phyloP scores from a whole-genome alignment of 92 coral and sea anemone species.

The Epizoanthus fatuus region DNA sequence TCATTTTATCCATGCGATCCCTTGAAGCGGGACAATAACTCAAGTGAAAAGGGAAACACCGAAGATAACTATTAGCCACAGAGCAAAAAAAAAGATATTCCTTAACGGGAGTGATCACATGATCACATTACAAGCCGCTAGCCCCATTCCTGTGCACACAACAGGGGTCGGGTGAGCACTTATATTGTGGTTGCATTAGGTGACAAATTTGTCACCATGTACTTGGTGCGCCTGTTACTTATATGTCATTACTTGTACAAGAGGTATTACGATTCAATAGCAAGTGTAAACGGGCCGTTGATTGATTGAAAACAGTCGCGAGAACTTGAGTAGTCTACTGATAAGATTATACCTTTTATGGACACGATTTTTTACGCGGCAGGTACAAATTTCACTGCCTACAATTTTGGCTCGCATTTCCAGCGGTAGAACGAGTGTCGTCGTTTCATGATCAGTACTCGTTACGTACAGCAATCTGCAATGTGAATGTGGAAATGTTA shows the following conservation, averaged over 20 bases:
- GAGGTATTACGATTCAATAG: not conserved
- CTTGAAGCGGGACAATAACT: too few relatives aligned
- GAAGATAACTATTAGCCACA: too few relatives aligned
- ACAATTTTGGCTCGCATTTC: not conserved
- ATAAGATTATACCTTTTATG: not conserved
- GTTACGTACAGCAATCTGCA: too few relatives aligned
- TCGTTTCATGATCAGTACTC: not conserved
- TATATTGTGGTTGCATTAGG: not conserved
- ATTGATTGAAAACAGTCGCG: too few relatives aligned
- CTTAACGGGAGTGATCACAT: too few relatives aligned
- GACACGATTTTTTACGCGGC: not conserved
- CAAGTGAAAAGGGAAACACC: too few relatives aligned
- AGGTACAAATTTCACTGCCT: not conserved
- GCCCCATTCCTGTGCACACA: too few relatives aligned
- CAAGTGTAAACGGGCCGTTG: not conserved
- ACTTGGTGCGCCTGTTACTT: not conserved
- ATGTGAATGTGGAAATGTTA: not conserved
- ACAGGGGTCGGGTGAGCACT: too few relatives aligned
- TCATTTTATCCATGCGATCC: too few relatives aligned
- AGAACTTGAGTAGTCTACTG: not conserved
- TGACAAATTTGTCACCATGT: not conserved
- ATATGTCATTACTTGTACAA: not conserved
- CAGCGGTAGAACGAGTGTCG: not conserved
- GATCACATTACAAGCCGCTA: too few relatives aligned
- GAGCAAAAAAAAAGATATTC: too few relatives aligned